Evolutionary conservation across 2,797 vertebrate genomes (phyloP).

Genomic region (Chiroxiphia lanceolata): DNA sequence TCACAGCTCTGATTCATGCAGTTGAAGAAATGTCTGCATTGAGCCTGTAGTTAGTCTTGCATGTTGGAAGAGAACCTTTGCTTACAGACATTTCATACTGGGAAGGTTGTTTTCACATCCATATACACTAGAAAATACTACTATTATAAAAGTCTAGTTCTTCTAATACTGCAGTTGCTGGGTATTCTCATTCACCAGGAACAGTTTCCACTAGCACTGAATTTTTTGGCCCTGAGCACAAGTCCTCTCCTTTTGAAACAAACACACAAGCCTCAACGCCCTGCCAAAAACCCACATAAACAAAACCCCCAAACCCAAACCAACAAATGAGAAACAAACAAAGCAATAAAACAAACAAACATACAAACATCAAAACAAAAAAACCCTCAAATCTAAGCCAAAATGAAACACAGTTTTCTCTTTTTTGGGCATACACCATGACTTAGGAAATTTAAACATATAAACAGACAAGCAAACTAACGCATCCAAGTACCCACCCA

Average conservation of each 20-base stretch:
- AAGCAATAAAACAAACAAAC: background rate
- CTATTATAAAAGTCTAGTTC: background rate
- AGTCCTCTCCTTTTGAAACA: background rate
- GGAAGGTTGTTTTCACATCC: background rate
- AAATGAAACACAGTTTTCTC: background rate
- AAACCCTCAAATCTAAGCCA: background rate
- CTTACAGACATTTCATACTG: background rate
- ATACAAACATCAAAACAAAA: background rate
- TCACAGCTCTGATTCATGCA: background rate
- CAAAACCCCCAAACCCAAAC: background rate
- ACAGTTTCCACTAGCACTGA: background rate
- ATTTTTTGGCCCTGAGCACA: background rate
- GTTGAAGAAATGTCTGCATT: background rate
- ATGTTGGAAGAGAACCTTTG: fast-evolving
- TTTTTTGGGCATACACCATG: background rate
- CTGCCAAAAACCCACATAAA: background rate
- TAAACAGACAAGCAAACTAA: background rate
- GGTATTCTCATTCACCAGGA: background rate
- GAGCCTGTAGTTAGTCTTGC: background rate
- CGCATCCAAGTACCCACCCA: background rate
- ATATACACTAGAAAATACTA: background rate
- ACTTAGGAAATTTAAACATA: background rate
- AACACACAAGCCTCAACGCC: background rate
- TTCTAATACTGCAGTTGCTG: background rate
- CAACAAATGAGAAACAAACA: background rate